Evolutionary conservation across 1,140 invertebrate species (phyloP).

Genomic region (Drosophila biarmipes): DNA sequence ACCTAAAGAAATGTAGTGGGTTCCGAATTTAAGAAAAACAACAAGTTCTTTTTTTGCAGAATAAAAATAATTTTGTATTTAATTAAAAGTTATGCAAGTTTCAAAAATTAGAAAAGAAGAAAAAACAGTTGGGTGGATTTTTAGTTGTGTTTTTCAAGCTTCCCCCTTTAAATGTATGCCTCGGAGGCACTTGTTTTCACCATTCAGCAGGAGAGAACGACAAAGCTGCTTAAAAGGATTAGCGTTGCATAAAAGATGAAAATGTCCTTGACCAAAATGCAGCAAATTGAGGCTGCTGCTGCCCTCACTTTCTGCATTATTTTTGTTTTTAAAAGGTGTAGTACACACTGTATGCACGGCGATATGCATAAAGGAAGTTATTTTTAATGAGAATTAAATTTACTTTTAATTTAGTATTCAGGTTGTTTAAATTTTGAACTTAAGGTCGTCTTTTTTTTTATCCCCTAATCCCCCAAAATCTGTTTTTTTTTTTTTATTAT

Average conservation of each 20-base stretch:
- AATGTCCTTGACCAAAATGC: conserved; percentile 64
- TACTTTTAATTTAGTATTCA: too few species aligned
- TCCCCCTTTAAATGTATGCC: conserved; percentile 60
- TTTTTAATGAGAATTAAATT: too few species aligned
- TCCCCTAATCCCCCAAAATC: too few species aligned
- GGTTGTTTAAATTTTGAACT: too few species aligned
- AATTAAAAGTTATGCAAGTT: too few species aligned
- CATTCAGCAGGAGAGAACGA: neutral
- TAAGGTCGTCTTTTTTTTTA: too few species aligned
- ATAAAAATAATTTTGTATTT: too few species aligned
- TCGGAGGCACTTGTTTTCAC: conserved; percentile 14
- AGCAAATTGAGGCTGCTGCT: conserved; percentile 19
- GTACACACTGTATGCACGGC: neutral
- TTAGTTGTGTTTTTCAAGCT: neutral
- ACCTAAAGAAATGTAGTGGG: too few species aligned
- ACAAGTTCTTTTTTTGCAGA: too few species aligned
- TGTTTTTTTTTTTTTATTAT: too few species aligned
- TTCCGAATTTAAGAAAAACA: too few species aligned
- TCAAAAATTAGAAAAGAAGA: too few species aligned
- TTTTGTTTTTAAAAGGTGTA: neutral
- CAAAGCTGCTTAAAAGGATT: conserved; percentile 58
- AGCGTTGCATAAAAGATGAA: conserved; percentile 48
- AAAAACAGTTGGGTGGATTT: neutral
- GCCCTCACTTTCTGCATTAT: neutral
- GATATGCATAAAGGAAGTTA: neutral